Evolutionary conservation across 2,113 vertebrate genomes (phyloP), one percentile per base, ranked within the genome.

Genomic region (Columba janthina): DNA sequence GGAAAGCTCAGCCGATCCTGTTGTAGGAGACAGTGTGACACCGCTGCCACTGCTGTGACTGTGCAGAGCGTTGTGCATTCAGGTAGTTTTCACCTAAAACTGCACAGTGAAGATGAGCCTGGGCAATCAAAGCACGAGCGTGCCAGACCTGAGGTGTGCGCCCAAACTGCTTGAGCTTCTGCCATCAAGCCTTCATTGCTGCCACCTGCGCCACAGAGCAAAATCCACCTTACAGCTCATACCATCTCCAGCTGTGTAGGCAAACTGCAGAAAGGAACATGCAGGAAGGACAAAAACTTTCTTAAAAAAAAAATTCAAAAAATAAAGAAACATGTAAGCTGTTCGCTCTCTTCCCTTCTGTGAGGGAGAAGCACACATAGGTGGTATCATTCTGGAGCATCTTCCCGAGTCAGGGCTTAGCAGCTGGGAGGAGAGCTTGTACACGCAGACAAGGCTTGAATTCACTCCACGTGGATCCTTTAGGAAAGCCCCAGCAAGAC

Each of bases 71-170:
- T 1, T 67, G 65, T 4, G 6, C 29, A 22, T 38, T 42, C 38
- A 34, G 28, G 38, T 48, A 87, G 61, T 70, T 82, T 26, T 65
- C 34, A 62, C n/a, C 69, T 40, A 64, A 44, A 18, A 77, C 57
- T 28, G 38, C 13, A 22, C 54, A 81, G 76, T 54, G 31, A 90
- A 71, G 56, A 73, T 29, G 50, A 56, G 50, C n/a, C 19, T 12
- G n/a, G 32, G 32, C 62, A 69, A 79, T 10, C 48, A 22, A 53
- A 66, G 54, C 34, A 40, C 65, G 60, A 54, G 31, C 0, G 0
- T 46, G 61, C 53, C 71, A 85, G 71, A 79, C 54, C 31, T 32
- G 22, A 72, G 25, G 54, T 57, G 81, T 0, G 31, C 21, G 60
- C 44, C 46, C 46, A 70, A 48, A 54, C 50, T 77, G 60, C 50